Evolutionary conservation across 2,888 invertebrate genomes (phyloP), one percentile per base, ranked within the genome.

Genomic region (Lycophotia porphyrea): DNA sequence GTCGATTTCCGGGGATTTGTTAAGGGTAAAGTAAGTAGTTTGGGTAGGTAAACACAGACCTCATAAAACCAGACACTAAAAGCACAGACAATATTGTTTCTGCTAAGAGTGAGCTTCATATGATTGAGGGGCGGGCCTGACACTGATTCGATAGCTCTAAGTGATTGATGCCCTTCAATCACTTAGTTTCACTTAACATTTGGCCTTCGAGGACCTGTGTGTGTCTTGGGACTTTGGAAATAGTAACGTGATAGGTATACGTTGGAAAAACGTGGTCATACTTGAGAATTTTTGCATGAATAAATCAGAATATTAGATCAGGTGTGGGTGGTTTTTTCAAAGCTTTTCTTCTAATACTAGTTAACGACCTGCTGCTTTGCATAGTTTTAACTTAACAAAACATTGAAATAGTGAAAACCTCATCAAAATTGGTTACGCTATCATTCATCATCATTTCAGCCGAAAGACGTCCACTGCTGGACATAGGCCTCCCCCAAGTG

Each of bases 161-260:
- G 84, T 69, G 80, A 80, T 82, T 80, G 81, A 68, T 49, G 63
- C 21, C 60, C 44, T 61, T 44, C 76, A 76, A 76, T 76, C 71
- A 84, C 81, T 78, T 72, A 79, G 52, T 42, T 72, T 66, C 52
- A 61, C 52, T 60, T 69, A 36, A 39, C 52, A 39, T 71, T 42
- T 72, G 68, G 1, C 63, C 81, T 74, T 67, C 36, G 9, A 31
- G 74, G 2, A 64, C 13, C 15, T 67, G 21, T 31, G 13, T 65
- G 39, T 36, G 49, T 64, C 24, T 71, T 64, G 71, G 78, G 39
- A 64, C 24, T 52, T 82, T 15, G 42, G 31, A 34, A 47, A 18
- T 34, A 44, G 8, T 36, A 44, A 58, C 36, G 18, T 24, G 0
- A 47, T 36, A 52, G 0, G 36, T 31, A 55, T 31, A 31, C 3